Evolutionary conservation across 2,113 vertebrate genomes (phyloP).

Genomic region (Psammodynastes pulverulentus): DNA sequence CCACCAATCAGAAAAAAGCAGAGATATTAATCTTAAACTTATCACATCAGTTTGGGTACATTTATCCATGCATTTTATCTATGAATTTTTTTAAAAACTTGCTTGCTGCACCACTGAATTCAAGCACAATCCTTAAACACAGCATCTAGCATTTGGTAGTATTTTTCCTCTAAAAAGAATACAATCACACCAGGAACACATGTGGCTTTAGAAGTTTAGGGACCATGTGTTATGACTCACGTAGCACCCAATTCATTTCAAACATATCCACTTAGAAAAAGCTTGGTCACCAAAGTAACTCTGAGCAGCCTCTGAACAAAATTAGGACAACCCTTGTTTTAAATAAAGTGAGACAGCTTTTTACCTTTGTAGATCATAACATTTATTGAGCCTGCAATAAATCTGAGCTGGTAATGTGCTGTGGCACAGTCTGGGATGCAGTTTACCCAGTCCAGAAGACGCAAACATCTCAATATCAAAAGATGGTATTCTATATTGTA

Average conservation of each 20-base stretch:
- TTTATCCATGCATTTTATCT: background rate
- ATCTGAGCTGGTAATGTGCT: constrained; percentile 23
- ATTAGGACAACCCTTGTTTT: background rate
- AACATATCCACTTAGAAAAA: background rate
- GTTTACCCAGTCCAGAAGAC: constrained; percentile 43
- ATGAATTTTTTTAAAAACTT: too few relatives aligned
- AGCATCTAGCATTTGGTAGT: background rate
- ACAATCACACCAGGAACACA: background rate
- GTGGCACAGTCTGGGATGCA: background rate
- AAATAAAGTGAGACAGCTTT: constrained; percentile 31
- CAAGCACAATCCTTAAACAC: background rate
- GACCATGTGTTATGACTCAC: background rate
- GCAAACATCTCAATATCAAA: constrained; percentile 19
- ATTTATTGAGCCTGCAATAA: constrained; percentile 59
- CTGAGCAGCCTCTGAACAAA: constrained; percentile 4
- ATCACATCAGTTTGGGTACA: background rate
- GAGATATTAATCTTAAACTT: background rate
- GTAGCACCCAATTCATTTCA: background rate
- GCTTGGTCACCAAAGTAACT: background rate
- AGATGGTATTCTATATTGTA: background rate
- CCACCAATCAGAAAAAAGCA: background rate
- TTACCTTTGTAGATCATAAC: constrained; percentile 53
- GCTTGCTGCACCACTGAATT: too few relatives aligned
- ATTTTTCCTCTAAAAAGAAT: background rate
- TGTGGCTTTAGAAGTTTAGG: background rate